Conservation (phyloP, 2,888 invertebrate species). For the Cosmopolites sordidus region DNA sequence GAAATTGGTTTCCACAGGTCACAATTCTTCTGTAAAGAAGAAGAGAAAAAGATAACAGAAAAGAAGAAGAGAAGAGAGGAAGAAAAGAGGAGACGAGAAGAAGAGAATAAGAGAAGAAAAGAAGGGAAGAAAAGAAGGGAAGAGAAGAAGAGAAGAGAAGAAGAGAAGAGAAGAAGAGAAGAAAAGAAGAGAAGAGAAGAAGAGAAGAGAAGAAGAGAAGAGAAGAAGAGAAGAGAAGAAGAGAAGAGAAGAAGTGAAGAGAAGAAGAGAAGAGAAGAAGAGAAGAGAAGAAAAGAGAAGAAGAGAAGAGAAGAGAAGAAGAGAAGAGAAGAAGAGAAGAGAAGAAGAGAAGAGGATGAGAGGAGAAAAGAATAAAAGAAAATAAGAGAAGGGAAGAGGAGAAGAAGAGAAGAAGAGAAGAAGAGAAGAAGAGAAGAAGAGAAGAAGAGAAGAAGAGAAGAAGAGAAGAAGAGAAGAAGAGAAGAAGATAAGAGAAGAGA, state of each 20-base stretch:
- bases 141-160: no score
- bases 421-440: background rate
- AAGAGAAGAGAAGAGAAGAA: background rate
- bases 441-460: background rate
- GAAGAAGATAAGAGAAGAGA: no score
- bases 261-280: background rate
- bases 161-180: no score
- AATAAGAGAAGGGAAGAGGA: background rate
- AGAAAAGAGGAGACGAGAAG: no score
- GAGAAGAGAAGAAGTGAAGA: background rate
- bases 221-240: slow-evolving; percentile 2
- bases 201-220: no score
- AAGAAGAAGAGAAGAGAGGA: no score
- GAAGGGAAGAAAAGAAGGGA: no score
- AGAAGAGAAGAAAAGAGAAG: background rate
- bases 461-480: background rate
- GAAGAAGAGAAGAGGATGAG: background rate
- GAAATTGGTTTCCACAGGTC: no score
- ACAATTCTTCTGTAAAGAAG: no score
- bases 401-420: background rate
- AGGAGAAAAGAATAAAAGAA: background rate
- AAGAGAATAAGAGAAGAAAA: no score
- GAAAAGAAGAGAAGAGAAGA: no score
- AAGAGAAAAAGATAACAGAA: no score
- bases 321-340: background rate